A percentile compares a stretch with the other conserved stretches of the same genome.
Evolutionary conservation across 2,888 invertebrate species (phyloP).

Genomic region (Drosophila peninsularis): DNA sequence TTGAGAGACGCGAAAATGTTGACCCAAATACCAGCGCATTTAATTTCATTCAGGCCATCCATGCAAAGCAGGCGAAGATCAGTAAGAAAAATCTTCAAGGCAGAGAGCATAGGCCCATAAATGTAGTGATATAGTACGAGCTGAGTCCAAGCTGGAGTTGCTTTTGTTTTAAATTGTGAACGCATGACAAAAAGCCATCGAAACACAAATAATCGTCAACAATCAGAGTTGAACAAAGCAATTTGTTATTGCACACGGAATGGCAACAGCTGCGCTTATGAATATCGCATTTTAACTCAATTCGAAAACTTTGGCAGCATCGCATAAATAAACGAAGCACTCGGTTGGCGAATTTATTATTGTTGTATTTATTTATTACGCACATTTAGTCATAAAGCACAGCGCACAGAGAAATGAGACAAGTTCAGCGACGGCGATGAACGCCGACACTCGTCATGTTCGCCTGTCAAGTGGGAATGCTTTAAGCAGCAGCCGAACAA

Average conservation of each 20-base stretch:
- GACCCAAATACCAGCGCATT: constrained; percentile 72
- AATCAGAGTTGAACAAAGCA: constrained; percentile 56
- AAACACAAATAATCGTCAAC: constrained; percentile 62
- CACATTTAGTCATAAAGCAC: constrained; percentile 75
- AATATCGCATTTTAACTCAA: constrained; percentile 56
- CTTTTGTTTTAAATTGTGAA: constrained; percentile 30
- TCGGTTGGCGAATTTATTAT: constrained; percentile 60
- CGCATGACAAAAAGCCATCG: constrained; percentile 66
- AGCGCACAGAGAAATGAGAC: constrained; percentile 42
- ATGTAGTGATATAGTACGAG: constrained; percentile 1
- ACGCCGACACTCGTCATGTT: constrained; percentile 66
- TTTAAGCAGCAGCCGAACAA: constrained; percentile 34
- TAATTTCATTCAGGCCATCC: constrained; percentile 26
- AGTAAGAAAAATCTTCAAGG: constrained; percentile 1
- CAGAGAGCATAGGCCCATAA: constrained; percentile 4
- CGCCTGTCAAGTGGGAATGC: constrained; percentile 44
- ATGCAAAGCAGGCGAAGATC: constrained; percentile 22
- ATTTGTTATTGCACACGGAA: constrained; percentile 68
- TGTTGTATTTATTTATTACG: constrained; percentile 65
- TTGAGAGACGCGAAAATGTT: constrained; percentile 41
- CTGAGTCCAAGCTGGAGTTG: constrained; percentile 10
- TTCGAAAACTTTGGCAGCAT: constrained; percentile 67
- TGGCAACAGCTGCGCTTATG: constrained; percentile 68
- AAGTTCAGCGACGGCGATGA: constrained; percentile 29
- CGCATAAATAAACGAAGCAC: constrained; percentile 61